Evolutionary conservation across 2,888 invertebrate genomes (phyloP).

Genomic region (Cynaeus angustus): DNA sequence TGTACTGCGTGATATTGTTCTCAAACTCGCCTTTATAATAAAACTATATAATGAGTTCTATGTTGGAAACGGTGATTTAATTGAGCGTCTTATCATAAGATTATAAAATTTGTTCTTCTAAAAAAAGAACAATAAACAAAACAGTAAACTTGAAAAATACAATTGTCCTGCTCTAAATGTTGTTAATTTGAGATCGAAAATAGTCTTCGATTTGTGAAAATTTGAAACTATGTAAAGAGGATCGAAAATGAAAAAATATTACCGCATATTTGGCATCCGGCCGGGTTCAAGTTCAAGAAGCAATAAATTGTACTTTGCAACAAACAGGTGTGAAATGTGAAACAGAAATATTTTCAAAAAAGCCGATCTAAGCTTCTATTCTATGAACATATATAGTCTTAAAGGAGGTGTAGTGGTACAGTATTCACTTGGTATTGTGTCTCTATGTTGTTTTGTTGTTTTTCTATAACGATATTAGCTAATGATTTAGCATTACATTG

Average conservation of each 20-base stretch:
- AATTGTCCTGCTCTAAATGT: too few relatives aligned
- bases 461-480: too few relatives aligned
- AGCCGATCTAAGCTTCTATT: too few relatives aligned
- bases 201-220: too few relatives aligned
- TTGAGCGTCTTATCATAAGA: conserved; percentile 33
- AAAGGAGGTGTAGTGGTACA: neutral
- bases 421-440: neutral
- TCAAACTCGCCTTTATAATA: conserved; percentile 25
- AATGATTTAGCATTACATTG: too few relatives aligned
- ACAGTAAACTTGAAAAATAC: too few relatives aligned
- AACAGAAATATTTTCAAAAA: too few relatives aligned
- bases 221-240: too few relatives aligned
- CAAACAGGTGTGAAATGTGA: conserved; percentile 7
- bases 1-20: conserved; percentile 34
- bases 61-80: conserved; percentile 26
- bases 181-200: too few relatives aligned
- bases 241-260: neutral
- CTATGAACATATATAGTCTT: neutral
- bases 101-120: conserved; percentile 5
- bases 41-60: conserved; percentile 28
- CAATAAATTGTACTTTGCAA: conserved; percentile 29
- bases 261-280: conserved; percentile 1
- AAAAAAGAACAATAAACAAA: neutral
- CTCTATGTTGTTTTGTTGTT: neutral
- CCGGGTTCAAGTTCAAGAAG: conserved; percentile 30